These are phyloP conservation scores for Limnothrissa miodon DNA, from an alignment of 2,113 vertebrate genomes.

Conservation along the genomic window DNA sequence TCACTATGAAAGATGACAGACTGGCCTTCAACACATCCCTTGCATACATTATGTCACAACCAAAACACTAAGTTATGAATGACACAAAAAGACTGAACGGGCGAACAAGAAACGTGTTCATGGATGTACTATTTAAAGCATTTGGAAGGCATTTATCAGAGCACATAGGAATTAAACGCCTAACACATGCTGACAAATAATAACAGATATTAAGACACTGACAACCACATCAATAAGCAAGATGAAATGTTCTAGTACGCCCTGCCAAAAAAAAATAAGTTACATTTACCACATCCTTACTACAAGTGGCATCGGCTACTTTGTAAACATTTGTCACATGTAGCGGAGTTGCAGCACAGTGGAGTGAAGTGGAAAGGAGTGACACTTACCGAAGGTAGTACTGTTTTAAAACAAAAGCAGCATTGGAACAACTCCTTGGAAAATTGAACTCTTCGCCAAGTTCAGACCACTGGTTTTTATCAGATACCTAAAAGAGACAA, in stretches of 20 bases:
- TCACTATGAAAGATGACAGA: background rate
- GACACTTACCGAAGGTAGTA: constrained; percentile 98
- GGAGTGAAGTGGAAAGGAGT: constrained; percentile 35
- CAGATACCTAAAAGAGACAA: constrained; percentile 79
- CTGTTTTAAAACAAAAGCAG: constrained; percentile 99
- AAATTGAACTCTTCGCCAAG: constrained; percentile 98
- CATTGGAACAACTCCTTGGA: constrained; percentile 97
- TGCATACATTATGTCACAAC: background rate
- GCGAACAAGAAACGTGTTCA: background rate
- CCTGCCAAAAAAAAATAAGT: background rate
- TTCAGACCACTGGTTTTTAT: constrained; percentile 98
- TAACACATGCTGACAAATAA: background rate
- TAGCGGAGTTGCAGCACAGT: constrained; percentile 49
- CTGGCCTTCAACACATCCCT: background rate
- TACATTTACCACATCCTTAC: constrained; percentile 13
- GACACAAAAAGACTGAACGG: background rate
- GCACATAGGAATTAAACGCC: background rate
- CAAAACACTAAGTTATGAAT: background rate
- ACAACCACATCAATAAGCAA: background rate
- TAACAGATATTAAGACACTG: background rate
- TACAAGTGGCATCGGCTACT: constrained; percentile 46
- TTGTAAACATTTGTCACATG: constrained; percentile 77
- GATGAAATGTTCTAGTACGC: background rate
- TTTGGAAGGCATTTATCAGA: background rate
- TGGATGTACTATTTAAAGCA: background rate